A percentile compares a stretch with the other conserved stretches of the same genome.
phyloP scores from a whole-genome alignment of 1,140 invertebrate genomes.

The Drosophila tani region DNA sequence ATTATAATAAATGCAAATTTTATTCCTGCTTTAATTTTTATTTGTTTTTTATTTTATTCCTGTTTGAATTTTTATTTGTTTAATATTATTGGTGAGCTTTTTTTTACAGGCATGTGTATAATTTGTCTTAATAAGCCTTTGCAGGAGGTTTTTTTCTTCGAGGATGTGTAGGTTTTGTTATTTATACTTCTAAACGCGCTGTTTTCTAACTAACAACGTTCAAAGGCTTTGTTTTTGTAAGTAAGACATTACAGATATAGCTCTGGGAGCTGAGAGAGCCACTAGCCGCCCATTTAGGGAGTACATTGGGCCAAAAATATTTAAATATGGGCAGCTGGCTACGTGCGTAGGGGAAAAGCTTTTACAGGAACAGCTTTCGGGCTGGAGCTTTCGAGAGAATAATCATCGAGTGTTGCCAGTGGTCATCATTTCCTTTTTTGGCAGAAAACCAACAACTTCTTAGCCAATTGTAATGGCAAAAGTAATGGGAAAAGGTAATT shows the following conservation, averaged over 20 bases:
- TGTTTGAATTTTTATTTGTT: background rate
- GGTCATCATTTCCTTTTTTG: slow-evolving; percentile 42
- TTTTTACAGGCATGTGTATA: background rate
- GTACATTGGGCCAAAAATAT: background rate
- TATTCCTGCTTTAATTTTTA: background rate
- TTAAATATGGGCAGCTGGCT: slow-evolving; percentile 12
- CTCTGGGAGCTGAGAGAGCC: background rate
- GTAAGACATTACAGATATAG: background rate
- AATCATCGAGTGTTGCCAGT: slow-evolving; percentile 23
- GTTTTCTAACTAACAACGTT: too few species aligned
- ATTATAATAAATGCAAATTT: too few species aligned
- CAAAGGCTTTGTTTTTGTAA: background rate
- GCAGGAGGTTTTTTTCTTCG: background rate
- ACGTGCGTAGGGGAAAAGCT: slow-evolving; percentile 3
- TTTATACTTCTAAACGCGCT: background rate
- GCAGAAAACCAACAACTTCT: slow-evolving; percentile 21
- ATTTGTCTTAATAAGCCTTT: too few species aligned
- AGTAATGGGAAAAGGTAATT: slow-evolving; percentile 1
- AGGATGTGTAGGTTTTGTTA: background rate
- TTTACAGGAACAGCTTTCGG: slow-evolving; percentile 32
- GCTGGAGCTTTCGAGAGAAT: slow-evolving; percentile 22
- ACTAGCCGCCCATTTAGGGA: too few species aligned
- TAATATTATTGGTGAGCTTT: background rate
- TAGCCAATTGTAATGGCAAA: background rate
- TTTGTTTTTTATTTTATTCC: background rate